phyloP scores from a whole-genome alignment of 1,140 invertebrate genomes.

The Nasonia vitripennis region DNA sequence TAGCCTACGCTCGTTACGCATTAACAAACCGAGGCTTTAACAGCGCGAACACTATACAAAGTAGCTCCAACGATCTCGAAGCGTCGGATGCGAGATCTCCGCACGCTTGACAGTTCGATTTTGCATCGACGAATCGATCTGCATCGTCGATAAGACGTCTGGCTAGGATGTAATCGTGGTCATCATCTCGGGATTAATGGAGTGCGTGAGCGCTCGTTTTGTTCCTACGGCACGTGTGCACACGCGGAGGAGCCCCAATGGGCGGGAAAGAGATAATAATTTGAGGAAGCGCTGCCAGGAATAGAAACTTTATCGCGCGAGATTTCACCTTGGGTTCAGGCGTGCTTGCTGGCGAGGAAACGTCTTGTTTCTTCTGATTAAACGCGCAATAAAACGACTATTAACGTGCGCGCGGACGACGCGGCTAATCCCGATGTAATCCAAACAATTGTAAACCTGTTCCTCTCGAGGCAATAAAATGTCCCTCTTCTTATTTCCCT shows the following conservation, averaged over 20 bases:
- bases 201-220: conserved; percentile 1
- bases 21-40: no score
- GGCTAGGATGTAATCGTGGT: conserved; percentile 7
- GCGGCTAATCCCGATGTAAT: neutral
- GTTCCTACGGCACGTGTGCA: neutral
- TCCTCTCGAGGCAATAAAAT: neutral
- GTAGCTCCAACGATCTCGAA: no score
- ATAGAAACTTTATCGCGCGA: conserved; percentile 40
- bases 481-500: no score
- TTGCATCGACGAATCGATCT: neutral
- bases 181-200: conserved; percentile 21
- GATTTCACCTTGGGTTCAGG: conserved; percentile 27
- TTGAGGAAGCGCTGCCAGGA: neutral
- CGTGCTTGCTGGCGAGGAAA: neutral
- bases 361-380: conserved; percentile 29
- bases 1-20: no score
- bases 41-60: no score
- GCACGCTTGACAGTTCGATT: neutral
- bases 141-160: neutral
- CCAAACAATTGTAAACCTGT: conserved; percentile 13
- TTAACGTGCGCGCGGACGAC: neutral
- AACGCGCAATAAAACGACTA: conserved; percentile 6
- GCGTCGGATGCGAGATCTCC: neutral
- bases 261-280: neutral
- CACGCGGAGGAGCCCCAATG: neutral